Conservation (phyloP, 2,113 vertebrate genomes). For the Neodon shergylaensis region DNA sequence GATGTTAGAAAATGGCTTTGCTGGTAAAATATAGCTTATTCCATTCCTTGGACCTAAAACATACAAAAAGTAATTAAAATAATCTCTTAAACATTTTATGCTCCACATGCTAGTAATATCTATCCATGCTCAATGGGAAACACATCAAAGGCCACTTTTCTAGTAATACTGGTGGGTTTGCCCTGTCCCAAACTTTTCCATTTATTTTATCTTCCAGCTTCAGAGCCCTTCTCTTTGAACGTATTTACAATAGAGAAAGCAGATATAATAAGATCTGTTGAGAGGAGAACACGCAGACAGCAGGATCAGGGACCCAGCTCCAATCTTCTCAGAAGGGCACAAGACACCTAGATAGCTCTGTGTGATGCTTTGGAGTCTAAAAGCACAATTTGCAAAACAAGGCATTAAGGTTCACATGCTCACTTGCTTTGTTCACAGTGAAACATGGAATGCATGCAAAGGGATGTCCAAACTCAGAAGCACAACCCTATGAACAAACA, state of each 20-base stretch:
- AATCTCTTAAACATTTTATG: not conserved
- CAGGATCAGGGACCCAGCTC: not conserved
- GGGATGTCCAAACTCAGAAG: not conserved
- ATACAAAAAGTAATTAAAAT: slow-evolving; percentile 44
- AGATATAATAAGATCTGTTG: not conserved
- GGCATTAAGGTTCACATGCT: no score
- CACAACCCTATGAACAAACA: not conserved
- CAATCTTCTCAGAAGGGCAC: not conserved
- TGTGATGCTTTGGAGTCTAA: not conserved
- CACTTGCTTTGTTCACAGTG: not conserved
- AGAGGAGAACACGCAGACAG: not conserved
- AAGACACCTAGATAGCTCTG: not conserved
- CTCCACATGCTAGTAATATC: not conserved
- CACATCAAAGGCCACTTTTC: not conserved
- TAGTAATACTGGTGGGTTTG: not conserved
- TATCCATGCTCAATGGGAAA: not conserved
- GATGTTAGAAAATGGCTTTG: not conserved
- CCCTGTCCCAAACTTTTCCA: not conserved
- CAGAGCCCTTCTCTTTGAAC: slow-evolving; percentile 19
- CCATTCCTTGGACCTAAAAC: slow-evolving; percentile 16
- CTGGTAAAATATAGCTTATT: slow-evolving; percentile 31
- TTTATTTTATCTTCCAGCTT: slow-evolving; percentile 36
- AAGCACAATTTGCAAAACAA: not conserved
- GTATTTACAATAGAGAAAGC: not conserved
- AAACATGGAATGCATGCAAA: not conserved